These are phyloP conservation scores for Seriola dumerili DNA, from an alignment of 2,113 vertebrate species.

Conservation along the genomic window DNA sequence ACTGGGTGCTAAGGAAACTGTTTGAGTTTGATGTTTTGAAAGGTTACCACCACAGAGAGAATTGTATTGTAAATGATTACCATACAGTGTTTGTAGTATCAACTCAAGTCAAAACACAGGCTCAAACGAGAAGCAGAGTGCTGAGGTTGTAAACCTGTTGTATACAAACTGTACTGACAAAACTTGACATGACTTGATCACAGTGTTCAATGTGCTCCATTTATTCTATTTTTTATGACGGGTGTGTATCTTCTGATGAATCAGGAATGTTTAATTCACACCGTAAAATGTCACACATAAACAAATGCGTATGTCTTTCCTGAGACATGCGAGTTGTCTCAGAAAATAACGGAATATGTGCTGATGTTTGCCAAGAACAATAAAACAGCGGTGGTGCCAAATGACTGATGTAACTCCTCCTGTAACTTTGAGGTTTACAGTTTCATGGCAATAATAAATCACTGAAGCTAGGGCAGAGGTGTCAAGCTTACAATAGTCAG, in stretches of 20 bases:
- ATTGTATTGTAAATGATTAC: not conserved
- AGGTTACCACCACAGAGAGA: not conserved
- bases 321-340: not conserved
- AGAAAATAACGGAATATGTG: not conserved
- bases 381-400: not conserved
- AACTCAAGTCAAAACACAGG: not conserved
- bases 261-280: not conserved
- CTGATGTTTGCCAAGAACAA: not conserved
- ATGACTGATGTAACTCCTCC: not conserved
- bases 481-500: constrained; percentile 60
- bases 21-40: not conserved
- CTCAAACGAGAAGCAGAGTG: not conserved
- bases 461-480: constrained; percentile 8
- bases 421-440: not conserved
- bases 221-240: not conserved
- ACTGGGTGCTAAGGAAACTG: not conserved
- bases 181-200: not conserved
- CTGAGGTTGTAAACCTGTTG: not conserved
- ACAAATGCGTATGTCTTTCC: not conserved
- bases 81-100: not conserved
- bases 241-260: not conserved
- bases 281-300: not conserved
- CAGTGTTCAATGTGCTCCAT: not conserved
- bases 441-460: not conserved
- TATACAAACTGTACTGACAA: not conserved